A percentile compares a stretch with the other conserved stretches of the same genome.
Conservation (phyloP, 1,140 invertebrate genomes). For the Drosophila nannoptera region DNA sequence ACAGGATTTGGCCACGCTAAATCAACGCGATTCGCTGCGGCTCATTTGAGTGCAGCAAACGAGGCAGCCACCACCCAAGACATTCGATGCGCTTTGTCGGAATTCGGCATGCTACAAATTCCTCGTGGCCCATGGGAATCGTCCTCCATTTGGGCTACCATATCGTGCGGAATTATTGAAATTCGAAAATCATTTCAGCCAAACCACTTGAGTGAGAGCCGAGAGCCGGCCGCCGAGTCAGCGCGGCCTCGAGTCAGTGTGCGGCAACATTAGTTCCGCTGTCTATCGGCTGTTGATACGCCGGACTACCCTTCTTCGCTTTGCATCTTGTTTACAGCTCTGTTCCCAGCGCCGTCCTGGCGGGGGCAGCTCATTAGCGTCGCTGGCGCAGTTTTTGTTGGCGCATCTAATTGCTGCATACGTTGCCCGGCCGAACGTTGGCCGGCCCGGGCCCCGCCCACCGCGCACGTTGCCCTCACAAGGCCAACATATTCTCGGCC, state of each 20-base stretch:
- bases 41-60: conserved; percentile 70
- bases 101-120: conserved; percentile 71
- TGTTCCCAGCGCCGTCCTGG: conserved; percentile 54
- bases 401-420: conserved; percentile 76
- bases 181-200: conserved; percentile 72
- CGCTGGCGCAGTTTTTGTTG: conserved; percentile 58
- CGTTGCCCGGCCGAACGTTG: conserved; percentile 38
- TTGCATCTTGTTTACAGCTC: conserved; percentile 40
- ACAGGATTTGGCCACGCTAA: conserved; percentile 76
- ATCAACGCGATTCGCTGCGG: conserved; percentile 71
- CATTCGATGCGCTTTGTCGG: conserved; percentile 71
- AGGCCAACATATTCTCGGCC: conserved; percentile 73
- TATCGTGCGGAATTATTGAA: conserved; percentile 64
- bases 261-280: conserved; percentile 54
- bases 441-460: conserved; percentile 8
- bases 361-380: conserved; percentile 65
- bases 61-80: conserved; percentile 54
- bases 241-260: conserved; percentile 14
- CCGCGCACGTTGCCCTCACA: conserved; percentile 59
- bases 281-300: conserved; percentile 5
- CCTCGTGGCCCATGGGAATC: conserved; percentile 67
- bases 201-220: conserved; percentile 45
- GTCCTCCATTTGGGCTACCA: not conserved
- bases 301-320: conserved; percentile 33
- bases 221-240: not conserved